Percentiles rank a stretch among this genome's conserved stretches.
Evolutionary conservation across 2,888 invertebrate species (phyloP).

Genomic region (Torymus aiolomorphi): DNA sequence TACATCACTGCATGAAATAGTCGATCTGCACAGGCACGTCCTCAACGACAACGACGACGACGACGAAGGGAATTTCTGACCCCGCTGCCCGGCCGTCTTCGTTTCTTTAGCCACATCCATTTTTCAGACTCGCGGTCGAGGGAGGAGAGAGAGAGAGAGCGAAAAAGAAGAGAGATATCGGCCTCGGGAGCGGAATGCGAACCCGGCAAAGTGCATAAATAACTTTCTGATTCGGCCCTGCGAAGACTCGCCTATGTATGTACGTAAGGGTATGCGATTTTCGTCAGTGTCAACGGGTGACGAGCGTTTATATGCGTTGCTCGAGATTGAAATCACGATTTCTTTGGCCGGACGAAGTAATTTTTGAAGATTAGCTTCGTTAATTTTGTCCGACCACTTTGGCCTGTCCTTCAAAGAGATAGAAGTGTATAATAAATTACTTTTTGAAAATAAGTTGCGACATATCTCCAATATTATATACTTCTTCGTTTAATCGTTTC

Average conservation of each 20-base stretch:
- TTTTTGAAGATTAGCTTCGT: too few species aligned
- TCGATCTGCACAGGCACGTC: slow-evolving; percentile 15
- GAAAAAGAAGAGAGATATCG: slow-evolving; percentile 12
- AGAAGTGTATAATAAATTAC: too few species aligned
- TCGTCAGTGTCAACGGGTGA: slow-evolving; percentile 6
- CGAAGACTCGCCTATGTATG: slow-evolving; percentile 14
- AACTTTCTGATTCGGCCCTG: slow-evolving; percentile 50
- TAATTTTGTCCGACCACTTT: too few species aligned
- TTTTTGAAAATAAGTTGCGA: too few species aligned
- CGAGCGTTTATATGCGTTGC: background rate
- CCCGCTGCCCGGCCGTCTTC: background rate
- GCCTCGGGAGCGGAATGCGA: slow-evolving; percentile 54
- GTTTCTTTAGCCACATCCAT: slow-evolving; percentile 28
- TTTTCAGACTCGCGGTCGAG: slow-evolving; percentile 21
- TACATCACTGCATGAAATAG: slow-evolving; percentile 28
- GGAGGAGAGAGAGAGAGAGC: background rate
- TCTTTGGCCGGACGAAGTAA: background rate
- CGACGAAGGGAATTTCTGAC: slow-evolving; percentile 30
- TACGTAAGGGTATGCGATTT: background rate
- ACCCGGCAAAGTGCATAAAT: slow-evolving; percentile 62
- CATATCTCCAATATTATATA: too few species aligned
- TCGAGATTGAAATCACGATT: background rate
- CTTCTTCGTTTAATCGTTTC: too few species aligned
- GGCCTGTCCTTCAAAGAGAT: too few species aligned
- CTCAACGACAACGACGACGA: slow-evolving; percentile 21